These are phyloP conservation scores for Scotopteryx bipunctaria DNA, from an alignment of 2,888 invertebrate genomes.

Conservation along the genomic window DNA sequence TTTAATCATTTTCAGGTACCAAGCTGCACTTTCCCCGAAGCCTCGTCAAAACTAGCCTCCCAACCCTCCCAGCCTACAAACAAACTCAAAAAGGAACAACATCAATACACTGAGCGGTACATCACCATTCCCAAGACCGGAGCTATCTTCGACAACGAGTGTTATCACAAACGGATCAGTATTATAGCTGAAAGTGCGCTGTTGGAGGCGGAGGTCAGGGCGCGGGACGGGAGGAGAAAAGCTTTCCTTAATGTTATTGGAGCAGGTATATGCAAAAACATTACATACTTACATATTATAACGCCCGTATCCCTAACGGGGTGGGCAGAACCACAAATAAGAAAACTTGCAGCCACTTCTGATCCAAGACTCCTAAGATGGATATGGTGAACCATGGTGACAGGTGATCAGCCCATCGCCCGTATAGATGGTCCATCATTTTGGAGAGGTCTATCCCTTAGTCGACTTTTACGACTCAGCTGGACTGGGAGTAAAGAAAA, in stretches of 20 bases:
- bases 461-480: too few species aligned
- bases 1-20: slow-evolving; percentile 40
- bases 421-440: too few species aligned
- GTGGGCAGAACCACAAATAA: too few species aligned
- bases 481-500: too few species aligned
- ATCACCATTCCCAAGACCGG: slow-evolving; percentile 43
- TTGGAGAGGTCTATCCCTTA: too few species aligned
- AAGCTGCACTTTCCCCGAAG: slow-evolving; percentile 46
- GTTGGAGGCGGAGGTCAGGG: slow-evolving; percentile 84
- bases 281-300: too few species aligned
- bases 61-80: slow-evolving; percentile 31
- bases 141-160: slow-evolving; percentile 63
- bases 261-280: slow-evolving; percentile 23
- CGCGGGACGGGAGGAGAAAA: slow-evolving; percentile 67
- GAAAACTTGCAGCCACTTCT: too few species aligned
- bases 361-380: too few species aligned
- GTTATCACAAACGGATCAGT: slow-evolving; percentile 77
- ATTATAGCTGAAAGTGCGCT: slow-evolving; percentile 84
- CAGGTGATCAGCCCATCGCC: too few species aligned
- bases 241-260: slow-evolving; percentile 87
- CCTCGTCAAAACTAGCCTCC: slow-evolving; percentile 37
- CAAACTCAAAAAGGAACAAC: slow-evolving; percentile 46
- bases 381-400: too few species aligned
- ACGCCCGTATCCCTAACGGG: too few species aligned
- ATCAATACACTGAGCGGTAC: slow-evolving; percentile 58